phyloP scores from a whole-genome alignment of 2,113 vertebrate genomes.

The Orycteropus afer region DNA sequence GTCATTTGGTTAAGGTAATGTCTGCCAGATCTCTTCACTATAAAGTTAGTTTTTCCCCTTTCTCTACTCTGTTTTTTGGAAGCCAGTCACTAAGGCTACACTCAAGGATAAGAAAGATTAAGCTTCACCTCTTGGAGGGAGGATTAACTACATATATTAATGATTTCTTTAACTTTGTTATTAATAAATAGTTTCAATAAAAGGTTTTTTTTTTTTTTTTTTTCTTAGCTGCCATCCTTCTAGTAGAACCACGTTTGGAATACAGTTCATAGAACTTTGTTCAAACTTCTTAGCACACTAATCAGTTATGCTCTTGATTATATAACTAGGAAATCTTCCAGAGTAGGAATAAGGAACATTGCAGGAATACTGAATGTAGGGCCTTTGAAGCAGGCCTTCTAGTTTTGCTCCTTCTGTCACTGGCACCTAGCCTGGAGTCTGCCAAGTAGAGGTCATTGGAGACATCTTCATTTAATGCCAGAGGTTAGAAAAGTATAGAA shows the following conservation, averaged over 20 bases:
- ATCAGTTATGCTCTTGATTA: background rate
- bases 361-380: background rate
- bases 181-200: background rate
- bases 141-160: background rate
- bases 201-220: background rate
- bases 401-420: background rate
- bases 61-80: background rate
- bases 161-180: slow-evolving; percentile 22
- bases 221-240: background rate
- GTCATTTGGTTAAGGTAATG: background rate
- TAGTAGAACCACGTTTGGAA: background rate
- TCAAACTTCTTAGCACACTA: background rate
- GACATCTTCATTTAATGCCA: background rate
- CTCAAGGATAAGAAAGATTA: background rate
- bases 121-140: background rate
- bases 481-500: background rate
- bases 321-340: background rate
- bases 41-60: background rate
- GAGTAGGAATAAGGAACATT: background rate
- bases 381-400: background rate
- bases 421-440: background rate
- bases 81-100: background rate
- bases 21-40: background rate
- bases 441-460: background rate
- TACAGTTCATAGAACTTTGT: background rate